Percentiles rank a stretch among this genome's conserved stretches.
Conservation (phyloP, 64 coral and sea anemone genomes). For the Pocillopora verrucosa region DNA sequence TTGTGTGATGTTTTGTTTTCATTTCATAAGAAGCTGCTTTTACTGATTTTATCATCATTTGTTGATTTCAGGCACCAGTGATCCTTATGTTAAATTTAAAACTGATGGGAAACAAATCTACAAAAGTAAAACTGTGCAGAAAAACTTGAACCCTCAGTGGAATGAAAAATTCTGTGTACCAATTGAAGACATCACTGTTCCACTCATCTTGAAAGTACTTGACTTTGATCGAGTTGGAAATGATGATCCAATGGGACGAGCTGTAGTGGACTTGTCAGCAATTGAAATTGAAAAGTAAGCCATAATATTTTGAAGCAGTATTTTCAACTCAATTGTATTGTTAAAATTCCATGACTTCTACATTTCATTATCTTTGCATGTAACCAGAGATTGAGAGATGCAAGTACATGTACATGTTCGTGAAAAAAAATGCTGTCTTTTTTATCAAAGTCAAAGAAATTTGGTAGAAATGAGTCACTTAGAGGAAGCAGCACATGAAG, state of each 20-base stretch:
- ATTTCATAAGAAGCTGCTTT: not conserved
- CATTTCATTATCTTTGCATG: too few relatives aligned
- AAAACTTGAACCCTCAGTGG: conserved; percentile 98
- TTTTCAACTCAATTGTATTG: too few relatives aligned
- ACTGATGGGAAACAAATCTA: conserved; percentile 98
- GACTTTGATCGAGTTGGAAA: conserved; percentile 98
- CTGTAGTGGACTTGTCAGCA: conserved; percentile 75
- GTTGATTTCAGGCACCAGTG: conserved; percentile 87
- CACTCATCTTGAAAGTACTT: conserved; percentile 94
- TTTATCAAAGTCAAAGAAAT: too few relatives aligned
- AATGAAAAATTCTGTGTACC: conserved; percentile 99
- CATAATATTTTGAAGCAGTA: too few relatives aligned
- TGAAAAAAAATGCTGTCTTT: too few relatives aligned
- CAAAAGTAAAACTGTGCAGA: conserved; percentile 94
- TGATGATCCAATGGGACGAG: conserved; percentile 97
- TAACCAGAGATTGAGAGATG: too few relatives aligned
- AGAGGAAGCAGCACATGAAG: too few relatives aligned
- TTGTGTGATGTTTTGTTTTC: not conserved
- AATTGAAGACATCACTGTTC: conserved; percentile 97
- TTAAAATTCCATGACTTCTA: too few relatives aligned
- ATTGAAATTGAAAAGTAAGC: conserved; percentile 91
- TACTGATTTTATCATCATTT: not conserved
- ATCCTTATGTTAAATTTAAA: conserved; percentile 99
- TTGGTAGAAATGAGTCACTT: too few relatives aligned
- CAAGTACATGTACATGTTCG: too few relatives aligned